These are phyloP conservation scores for Elachura formosa DNA, from an alignment of 2,113 vertebrate species.

Conservation along the genomic window DNA sequence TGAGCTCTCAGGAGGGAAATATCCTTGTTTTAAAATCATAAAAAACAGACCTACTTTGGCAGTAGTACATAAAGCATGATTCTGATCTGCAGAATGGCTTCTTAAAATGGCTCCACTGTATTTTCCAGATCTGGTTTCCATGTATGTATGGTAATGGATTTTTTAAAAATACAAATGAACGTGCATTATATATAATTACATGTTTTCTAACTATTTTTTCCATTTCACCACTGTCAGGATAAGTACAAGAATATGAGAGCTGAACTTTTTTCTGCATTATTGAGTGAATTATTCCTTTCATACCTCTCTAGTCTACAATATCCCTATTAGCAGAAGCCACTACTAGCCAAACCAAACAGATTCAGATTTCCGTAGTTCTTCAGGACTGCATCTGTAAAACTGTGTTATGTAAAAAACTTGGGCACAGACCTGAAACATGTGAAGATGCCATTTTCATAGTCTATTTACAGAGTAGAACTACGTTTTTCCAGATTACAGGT, in stretches of 20 bases:
- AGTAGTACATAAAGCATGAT: not conserved
- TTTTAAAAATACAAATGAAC: not conserved
- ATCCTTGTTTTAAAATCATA: not conserved
- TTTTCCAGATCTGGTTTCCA: not conserved
- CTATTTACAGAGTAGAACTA: conserved; percentile 40
- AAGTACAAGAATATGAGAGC: not conserved
- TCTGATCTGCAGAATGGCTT: conserved; percentile 37
- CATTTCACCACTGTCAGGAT: not conserved
- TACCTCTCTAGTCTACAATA: not conserved
- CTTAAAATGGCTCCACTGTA: conserved; percentile 27
- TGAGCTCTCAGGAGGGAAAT: not conserved
- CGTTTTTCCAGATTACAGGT: conserved; percentile 17
- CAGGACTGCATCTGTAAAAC: not conserved
- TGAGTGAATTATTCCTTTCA: not conserved
- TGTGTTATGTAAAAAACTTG: not conserved
- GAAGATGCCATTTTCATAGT: conserved; percentile 8
- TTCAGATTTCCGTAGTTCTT: not conserved
- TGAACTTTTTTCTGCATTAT: not conserved
- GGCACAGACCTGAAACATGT: not conserved
- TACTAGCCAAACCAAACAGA: not conserved
- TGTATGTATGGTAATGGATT: not conserved
- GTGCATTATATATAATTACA: not conserved
- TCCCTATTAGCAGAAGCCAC: not conserved
- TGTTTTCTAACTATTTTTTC: not conserved
- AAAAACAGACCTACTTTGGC: conserved; percentile 42